Evolutionary conservation across 2,113 vertebrate genomes (phyloP), one percentile per base, ranked within the genome.

Genomic region (Fulmarus glacialis): DNA sequence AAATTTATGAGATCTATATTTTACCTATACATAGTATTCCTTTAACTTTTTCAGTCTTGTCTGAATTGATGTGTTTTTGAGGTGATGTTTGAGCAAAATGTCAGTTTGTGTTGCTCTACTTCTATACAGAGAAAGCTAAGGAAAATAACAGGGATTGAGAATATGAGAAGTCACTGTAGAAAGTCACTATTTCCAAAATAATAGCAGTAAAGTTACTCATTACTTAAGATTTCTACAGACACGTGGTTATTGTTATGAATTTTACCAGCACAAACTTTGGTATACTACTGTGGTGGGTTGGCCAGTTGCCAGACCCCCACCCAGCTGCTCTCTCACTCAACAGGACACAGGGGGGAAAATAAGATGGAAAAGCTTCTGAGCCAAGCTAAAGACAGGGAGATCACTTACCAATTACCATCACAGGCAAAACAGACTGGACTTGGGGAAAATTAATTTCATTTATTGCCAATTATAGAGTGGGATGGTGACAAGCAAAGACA

Each of bases 361-460:
- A n/a, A 34, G 24, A 40, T 8, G 8, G 43, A 68, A 68, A 42
- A 59, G 4, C 9, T 75, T 0, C 0, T 22, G 30, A 30, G 12
- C 30, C 1, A 1, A 45, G 34, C 29, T 42, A 29, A 60, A 15
- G 36, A 20, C n/a, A 67, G n/a, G 29, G 27, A 66, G 18, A n/a
- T 66, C 14, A 60, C 29, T 42, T 75, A 24, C 12, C 23, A n/a
- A 3, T n/a, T 62, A 29, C 38, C 38, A 62, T 53, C 47, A 43
- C 20, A 62, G 38, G 15, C 20, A 62, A 84, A 84, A 30, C 24
- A 63, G 38, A 27, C 8, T 16, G 40, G 21, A 42, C 43, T 8
- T 2, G 0, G 6, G 29, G 29, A 59, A 70, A 50, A 42, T 10
- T n/a, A 38, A 27, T 27, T 68, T 68, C 7, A 21, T 68, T 62